These are phyloP conservation scores for Silurus glanis DNA, from an alignment of 2,113 vertebrate genomes.

Conservation along the genomic window DNA sequence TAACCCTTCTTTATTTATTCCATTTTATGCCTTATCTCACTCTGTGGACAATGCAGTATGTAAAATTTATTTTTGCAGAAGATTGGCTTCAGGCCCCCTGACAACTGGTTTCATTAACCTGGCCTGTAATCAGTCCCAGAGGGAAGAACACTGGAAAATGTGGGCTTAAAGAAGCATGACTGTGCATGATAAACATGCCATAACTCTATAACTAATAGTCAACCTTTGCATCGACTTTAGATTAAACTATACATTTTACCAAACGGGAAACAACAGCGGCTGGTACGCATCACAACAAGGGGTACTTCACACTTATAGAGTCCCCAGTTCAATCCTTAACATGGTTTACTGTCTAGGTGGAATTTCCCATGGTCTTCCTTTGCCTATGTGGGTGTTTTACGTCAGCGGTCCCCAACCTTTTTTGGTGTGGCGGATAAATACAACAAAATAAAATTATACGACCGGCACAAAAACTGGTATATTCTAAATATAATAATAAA, in stretches of 20 bases:
- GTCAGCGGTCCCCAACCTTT: no score
- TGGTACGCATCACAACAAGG: not conserved
- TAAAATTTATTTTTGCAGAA: not conserved
- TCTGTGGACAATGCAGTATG: not conserved
- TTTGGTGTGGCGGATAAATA: no score
- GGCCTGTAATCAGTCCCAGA: constrained; percentile 8
- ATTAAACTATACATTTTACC: not conserved
- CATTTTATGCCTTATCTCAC: no score
- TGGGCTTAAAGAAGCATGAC: constrained; percentile 3
- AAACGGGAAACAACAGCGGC: not conserved
- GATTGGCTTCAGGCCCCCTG: not conserved
- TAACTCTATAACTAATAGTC: not conserved
- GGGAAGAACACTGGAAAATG: not conserved
- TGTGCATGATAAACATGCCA: not conserved
- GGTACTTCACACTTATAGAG: not conserved
- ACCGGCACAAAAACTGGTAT: no score
- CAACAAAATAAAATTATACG: no score
- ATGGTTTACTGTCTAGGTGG: not conserved
- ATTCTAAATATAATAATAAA: no score
- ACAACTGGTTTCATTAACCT: not conserved
- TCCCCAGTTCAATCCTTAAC: not conserved
- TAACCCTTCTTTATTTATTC: not conserved
- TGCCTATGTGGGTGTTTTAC: not conserved
- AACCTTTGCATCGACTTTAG: not conserved
- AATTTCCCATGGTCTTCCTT: not conserved